Percentiles rank a stretch among this genome's conserved stretches.
Evolutionary conservation across 2,113 vertebrate species (phyloP).

Genomic region (Barbus barbus): DNA sequence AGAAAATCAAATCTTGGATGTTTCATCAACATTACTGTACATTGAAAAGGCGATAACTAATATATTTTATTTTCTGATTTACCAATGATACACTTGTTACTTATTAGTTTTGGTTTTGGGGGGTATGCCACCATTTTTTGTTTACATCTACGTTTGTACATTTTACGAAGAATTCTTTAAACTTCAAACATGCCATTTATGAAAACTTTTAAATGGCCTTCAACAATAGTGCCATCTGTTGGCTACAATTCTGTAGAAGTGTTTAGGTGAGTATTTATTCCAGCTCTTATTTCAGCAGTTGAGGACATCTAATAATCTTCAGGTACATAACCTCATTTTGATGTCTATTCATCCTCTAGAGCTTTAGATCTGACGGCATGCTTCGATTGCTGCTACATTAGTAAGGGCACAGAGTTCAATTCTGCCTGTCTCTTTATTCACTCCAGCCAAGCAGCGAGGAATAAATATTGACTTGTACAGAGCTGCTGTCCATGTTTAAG

Average conservation of each 20-base stretch:
- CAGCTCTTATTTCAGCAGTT: background rate
- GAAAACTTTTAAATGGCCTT: background rate
- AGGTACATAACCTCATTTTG: background rate
- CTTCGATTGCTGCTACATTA: background rate
- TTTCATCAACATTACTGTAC: background rate
- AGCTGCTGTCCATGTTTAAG: background rate
- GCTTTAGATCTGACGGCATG: background rate
- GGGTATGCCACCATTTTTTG: background rate
- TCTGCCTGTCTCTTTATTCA: background rate
- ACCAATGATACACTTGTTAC: background rate
- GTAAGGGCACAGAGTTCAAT: background rate
- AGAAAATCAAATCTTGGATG: background rate
- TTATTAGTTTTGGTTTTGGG: background rate
- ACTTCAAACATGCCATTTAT: background rate
- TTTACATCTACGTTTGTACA: background rate
- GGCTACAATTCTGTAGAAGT: conserved; percentile 8
- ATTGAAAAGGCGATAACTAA: background rate
- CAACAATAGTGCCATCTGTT: conserved; percentile 50
- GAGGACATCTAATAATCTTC: background rate
- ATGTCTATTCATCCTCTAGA: background rate
- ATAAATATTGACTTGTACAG: conserved; percentile 2
- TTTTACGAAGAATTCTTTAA: background rate
- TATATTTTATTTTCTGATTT: background rate
- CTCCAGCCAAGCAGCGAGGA: background rate
- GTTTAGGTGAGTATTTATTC: background rate